These are phyloP conservation scores for Sphecodes monilicornis DNA, from an alignment of 2,888 invertebrate species.

Conservation along the genomic window DNA sequence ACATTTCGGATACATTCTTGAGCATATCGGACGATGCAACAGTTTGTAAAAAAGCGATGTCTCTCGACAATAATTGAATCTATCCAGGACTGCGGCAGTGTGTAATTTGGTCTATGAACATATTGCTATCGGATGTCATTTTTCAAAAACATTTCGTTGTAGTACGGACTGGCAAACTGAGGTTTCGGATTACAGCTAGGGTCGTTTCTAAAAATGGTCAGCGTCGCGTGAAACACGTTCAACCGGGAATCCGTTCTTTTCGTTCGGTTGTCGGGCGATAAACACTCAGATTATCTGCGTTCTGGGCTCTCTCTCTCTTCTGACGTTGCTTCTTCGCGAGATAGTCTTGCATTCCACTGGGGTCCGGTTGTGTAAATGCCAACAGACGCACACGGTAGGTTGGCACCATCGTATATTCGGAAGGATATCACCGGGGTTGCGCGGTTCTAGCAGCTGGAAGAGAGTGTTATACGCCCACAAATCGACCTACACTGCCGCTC, in stretches of 20 bases:
- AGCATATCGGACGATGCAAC: too few relatives aligned
- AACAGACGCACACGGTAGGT: slow-evolving; percentile 37
- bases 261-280: slow-evolving; percentile 69
- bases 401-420: slow-evolving; percentile 68
- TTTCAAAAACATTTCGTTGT: not conserved
- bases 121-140: not conserved
- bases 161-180: not conserved
- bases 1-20: too few relatives aligned
- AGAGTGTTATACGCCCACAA: slow-evolving; percentile 58
- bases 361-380: slow-evolving; percentile 43
- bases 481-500: slow-evolving; percentile 37
- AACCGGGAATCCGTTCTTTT: slow-evolving; percentile 57
- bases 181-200: slow-evolving; percentile 6
- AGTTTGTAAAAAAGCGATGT: too few relatives aligned
- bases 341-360: slow-evolving; percentile 66
- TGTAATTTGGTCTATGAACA: not conserved
- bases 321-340: slow-evolving; percentile 41
- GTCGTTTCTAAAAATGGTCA: slow-evolving; percentile 53
- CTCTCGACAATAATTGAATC: too few relatives aligned
- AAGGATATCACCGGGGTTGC: slow-evolving; percentile 65
- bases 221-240: slow-evolving; percentile 43
- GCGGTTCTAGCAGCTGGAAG: slow-evolving; percentile 42
- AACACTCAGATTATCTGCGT: slow-evolving; percentile 80
- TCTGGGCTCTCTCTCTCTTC: slow-evolving; percentile 43
- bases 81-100: too few relatives aligned